Base-by-base conservation (phyloP, 2,113 vertebrate genomes). In the Xiphophorus maculatus region DNA sequence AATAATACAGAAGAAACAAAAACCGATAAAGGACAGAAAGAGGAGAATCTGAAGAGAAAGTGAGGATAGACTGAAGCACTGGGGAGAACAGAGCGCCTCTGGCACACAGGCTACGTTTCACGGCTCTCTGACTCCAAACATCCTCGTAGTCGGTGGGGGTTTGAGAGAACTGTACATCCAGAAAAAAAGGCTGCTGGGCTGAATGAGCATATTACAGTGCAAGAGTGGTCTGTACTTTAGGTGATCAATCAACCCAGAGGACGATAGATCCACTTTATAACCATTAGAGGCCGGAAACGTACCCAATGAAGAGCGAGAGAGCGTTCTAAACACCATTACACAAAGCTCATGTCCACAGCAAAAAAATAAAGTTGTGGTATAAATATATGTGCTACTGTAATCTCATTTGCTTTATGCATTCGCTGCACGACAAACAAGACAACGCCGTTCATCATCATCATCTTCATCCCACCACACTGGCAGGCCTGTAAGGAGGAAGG, bases 231-330 rank as follows among this genome's bases (percentile, higher is more conserved):
- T 66, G 85, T 89, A 86, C 81, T 89, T 87, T 77, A 77, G 82
- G 83, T 90, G 80, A 91, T 93, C 91, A 87, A 92, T 92, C 92
- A 89, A 76, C 67, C 73, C 76, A 25, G 76, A 83, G 85, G 86
- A 79, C 83, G 78, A 81, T 42, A 82, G 17, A 61, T 83, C 76
- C 83, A 86, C 88, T 91, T 89, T 85, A 80, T 89, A 87, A 87
- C 87, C 85, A 89, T 88, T 88, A 89, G 78, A 69, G 84, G 54
- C 83, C 76, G 80, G 87, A 92, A 88, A 90, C 68, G 27, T 66
- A 73, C 86, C 81, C 84, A 77, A 76, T 79, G 72, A 83, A 73
- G 71, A 85, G 81, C 71, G 66, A 78, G 78, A 74, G 33, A 61
- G 54, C n/a, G 3, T 74, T 84, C 71, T 64, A 81, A 90, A 88